Percentiles rank a stretch among this genome's conserved stretches.
These are phyloP conservation scores for Acipenser transmontanus DNA, from an alignment of 2,797 vertebrate genomes.

Conservation along the genomic window DNA sequence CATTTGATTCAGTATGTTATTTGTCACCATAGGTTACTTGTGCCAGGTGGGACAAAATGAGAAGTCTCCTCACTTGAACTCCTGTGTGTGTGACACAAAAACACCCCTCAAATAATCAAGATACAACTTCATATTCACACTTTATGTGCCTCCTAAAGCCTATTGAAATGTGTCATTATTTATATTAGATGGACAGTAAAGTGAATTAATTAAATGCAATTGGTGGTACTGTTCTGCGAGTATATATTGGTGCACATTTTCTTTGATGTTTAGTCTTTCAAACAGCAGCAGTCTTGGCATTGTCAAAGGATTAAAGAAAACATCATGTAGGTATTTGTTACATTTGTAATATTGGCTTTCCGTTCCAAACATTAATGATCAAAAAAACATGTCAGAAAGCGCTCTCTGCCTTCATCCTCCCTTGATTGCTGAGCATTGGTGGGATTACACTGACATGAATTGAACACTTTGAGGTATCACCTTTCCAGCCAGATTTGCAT, in stretches of 20 bases:
- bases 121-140: too few relatives aligned
- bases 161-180: too few relatives aligned
- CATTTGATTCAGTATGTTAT: too few relatives aligned
- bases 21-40: too few relatives aligned
- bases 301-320: constrained; percentile 1
- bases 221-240: background rate
- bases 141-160: too few relatives aligned
- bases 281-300: constrained; percentile 5
- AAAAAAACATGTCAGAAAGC: constrained; percentile 16
- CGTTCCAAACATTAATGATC: constrained; percentile 11
- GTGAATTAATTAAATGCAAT: background rate
- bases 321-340: constrained; percentile 8
- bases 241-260: background rate
- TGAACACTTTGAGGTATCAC: constrained; percentile 36
- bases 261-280: constrained; percentile 8
- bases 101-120: too few relatives aligned
- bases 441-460: constrained; percentile 35
- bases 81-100: too few relatives aligned
- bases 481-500: constrained; percentile 37
- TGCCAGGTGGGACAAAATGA: too few relatives aligned
- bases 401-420: constrained; percentile 16
- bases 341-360: constrained; percentile 7
- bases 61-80: too few relatives aligned
- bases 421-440: constrained; percentile 28
- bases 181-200: too few relatives aligned